These are phyloP conservation scores for Rotaria magnacalcarata DNA, from an alignment of 2,888 invertebrate genomes.

Conservation along the genomic window DNA sequence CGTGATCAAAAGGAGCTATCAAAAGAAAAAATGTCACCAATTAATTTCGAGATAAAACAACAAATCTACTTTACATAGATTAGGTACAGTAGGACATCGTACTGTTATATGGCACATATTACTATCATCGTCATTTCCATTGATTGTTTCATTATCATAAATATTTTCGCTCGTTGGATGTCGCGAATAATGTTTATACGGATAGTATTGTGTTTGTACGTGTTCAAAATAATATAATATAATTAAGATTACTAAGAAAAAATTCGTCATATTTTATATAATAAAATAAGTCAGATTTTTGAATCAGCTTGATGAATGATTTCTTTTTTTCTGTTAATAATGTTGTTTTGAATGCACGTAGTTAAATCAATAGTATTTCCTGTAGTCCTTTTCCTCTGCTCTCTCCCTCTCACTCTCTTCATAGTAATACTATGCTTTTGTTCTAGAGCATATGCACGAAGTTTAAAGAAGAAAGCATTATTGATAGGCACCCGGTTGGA, in stretches of 20 bases:
- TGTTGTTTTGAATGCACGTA: not conserved
- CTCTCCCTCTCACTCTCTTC: not conserved
- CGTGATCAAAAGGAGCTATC: not conserved
- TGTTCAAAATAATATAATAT: not conserved
- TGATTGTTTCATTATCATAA: not conserved
- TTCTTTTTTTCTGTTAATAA: not conserved
- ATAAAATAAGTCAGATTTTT: too few species aligned
- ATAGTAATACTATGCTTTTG: not conserved
- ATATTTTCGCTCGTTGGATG: not conserved
- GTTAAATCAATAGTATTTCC: conserved; percentile 17
- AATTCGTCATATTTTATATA: not conserved
- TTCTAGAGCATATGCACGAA: not conserved
- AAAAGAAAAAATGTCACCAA: not conserved
- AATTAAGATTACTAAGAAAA: not conserved
- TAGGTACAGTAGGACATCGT: not conserved
- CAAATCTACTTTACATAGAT: not conserved
- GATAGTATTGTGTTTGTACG: not conserved
- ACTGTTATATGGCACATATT: not conserved
- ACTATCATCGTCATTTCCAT: not conserved
- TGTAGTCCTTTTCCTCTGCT: not conserved
- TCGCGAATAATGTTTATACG: conserved; percentile 1
- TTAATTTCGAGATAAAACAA: not conserved
- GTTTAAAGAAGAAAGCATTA: conserved; percentile 13
- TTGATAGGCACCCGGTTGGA: not conserved
- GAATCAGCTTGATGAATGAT: too few species aligned